These are phyloP conservation scores for Tinea pellionella DNA, from an alignment of 2,888 invertebrate genomes.

Conservation along the genomic window DNA sequence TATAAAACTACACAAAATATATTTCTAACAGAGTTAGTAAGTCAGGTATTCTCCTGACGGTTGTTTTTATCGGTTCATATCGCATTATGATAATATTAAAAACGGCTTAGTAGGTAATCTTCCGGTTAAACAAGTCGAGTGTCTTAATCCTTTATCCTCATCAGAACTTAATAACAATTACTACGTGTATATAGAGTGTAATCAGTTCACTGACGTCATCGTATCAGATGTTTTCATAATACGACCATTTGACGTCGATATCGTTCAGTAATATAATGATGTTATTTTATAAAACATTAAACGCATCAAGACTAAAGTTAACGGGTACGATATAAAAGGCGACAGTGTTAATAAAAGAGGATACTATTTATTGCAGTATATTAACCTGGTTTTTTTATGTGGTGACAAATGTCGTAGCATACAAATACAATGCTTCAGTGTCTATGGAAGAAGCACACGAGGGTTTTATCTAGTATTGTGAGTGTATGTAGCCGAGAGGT, in stretches of 20 bases:
- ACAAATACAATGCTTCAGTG: not conserved
- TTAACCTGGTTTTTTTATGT: constrained; percentile 1
- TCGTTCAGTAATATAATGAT: not conserved
- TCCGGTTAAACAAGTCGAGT: not conserved
- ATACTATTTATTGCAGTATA: not conserved
- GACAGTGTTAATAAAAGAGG: not conserved
- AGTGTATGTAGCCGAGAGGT: constrained; percentile 24
- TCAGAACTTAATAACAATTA: not conserved
- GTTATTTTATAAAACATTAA: constrained; percentile 1
- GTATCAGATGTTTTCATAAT: constrained; percentile 1
- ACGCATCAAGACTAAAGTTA: not conserved
- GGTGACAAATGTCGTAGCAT: not conserved
- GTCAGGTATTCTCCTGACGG: not conserved
- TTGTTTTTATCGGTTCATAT: no score
- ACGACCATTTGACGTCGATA: constrained; percentile 2
- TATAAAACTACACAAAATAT: constrained; percentile 14
- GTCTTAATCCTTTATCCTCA: not conserved
- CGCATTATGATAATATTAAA: not conserved
- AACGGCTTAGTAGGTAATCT: not conserved
- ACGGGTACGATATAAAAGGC: not conserved
- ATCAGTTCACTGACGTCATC: not conserved
- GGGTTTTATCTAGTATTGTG: not conserved
- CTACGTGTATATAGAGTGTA: not conserved
- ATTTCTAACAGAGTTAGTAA: not conserved
- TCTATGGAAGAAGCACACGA: not conserved